Evolutionary conservation across 2,888 invertebrate species (phyloP), one percentile per base, ranked within the genome.

Genomic region (Tachina lurida): DNA sequence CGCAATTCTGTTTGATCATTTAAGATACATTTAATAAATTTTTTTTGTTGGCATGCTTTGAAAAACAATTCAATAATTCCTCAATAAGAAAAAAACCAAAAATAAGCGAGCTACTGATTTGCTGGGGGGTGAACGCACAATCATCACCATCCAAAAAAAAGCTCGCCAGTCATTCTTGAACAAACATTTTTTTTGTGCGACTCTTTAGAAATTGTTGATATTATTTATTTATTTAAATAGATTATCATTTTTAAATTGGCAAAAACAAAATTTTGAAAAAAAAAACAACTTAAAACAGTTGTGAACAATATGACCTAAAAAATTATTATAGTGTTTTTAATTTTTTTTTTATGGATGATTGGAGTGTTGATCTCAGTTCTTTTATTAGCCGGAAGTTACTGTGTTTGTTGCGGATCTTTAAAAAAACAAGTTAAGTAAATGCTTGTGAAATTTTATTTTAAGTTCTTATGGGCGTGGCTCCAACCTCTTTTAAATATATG

Each of bases 71-170:
- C 41, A 54, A 75, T 13, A 65, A 39, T 54, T 47, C n/a, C 10
- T 10, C 47, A 49, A n/a, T 19, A 58, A 1, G n/a, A 65, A 45
- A 65, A 65, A n/a, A 22, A 56, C 41, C 31, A 31, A 62, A 52
- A 52, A 31, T 31, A 4, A 31, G 31, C 31, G 3, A 60, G 68
- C 77, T 68, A 60, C 77, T 68, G 68, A 58, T 68, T 47, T 22
- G 68, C 60, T 43, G 17, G 12, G 12, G 67, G 60, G 68, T 22
- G 52, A 58, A 13, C 17, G 2, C 39, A 60, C 10, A 13, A 31
- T 52, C 52, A 13, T 17, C 12, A 49, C 12, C 17, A 39, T 10
- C n/a, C 43, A 31, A 31, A 31, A 31, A 22, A 70, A 70, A 56
- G 39, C 15, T n/a, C 62, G 49, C 19, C 10, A 49, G 13, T 52